phyloP scores from a whole-genome alignment of 2,797 vertebrate species.

The Gymnodraco acuticeps region DNA sequence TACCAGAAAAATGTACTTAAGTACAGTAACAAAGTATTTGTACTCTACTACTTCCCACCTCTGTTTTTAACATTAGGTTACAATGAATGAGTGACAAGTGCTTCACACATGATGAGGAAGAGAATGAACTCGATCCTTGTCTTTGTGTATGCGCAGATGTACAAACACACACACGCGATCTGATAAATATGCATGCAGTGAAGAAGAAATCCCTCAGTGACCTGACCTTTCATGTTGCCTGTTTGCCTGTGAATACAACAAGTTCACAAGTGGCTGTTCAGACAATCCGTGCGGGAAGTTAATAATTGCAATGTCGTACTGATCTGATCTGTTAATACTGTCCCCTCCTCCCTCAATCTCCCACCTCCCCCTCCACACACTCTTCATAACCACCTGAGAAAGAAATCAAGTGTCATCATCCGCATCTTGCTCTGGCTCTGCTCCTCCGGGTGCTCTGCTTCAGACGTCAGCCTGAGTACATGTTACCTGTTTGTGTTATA shows the following conservation, averaged over 20 bases:
- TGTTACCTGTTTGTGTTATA: conserved; percentile 73
- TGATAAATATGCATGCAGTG: conserved; percentile 55
- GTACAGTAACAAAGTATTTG: too few species aligned
- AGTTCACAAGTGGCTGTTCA: conserved; percentile 61
- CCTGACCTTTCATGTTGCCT: conserved; percentile 60
- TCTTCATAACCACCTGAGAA: conserved; percentile 63
- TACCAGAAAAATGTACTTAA: too few species aligned
- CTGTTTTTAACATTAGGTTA: not conserved
- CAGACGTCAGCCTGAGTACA: conserved; percentile 47
- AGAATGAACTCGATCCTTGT: conserved; percentile 9
- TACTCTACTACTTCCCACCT: too few species aligned
- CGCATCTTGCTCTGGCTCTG: conserved; percentile 60
- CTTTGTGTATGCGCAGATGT: not conserved
- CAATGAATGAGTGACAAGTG: conserved; percentile 18
- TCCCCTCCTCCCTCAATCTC: conserved; percentile 13
- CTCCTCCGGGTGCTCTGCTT: conserved; percentile 53
- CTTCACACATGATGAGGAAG: not conserved
- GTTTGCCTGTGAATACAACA: conserved; percentile 55
- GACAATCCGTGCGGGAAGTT: conserved; percentile 35
- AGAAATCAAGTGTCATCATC: conserved; percentile 77
- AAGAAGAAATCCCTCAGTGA: conserved; percentile 43
- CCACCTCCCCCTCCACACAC: conserved; percentile 23
- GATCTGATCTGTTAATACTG: conserved; percentile 49
- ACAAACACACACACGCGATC: conserved; percentile 8
- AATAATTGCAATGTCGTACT: conserved; percentile 32